phyloP scores from a whole-genome alignment of 1,140 invertebrate species.

The Scaptomyza pallida region DNA sequence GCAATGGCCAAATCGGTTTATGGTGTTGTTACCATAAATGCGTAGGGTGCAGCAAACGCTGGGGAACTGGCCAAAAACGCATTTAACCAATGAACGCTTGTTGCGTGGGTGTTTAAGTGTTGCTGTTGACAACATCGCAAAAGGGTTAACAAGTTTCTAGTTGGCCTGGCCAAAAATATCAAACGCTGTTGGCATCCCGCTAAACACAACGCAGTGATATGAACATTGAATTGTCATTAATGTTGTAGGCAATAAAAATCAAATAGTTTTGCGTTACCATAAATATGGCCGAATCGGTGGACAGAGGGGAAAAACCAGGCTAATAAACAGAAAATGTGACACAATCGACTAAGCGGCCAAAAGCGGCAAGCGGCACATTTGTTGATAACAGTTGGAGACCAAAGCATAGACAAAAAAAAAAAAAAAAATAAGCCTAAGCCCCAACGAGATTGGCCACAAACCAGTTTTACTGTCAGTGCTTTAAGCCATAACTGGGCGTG shows the following conservation, averaged over 20 bases:
- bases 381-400: slow-evolving; percentile 72
- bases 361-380: slow-evolving; percentile 63
- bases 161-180: neutral
- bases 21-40: slow-evolving; percentile 39
- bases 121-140: slow-evolving; percentile 23
- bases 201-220: slow-evolving; percentile 52
- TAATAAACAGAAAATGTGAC: slow-evolving; percentile 74
- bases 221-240: slow-evolving; percentile 66
- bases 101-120: slow-evolving; percentile 33
- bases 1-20: neutral
- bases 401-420: neutral
- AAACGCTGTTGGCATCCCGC: slow-evolving; percentile 41
- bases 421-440: slow-evolving; percentile 6
- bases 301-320: no score
- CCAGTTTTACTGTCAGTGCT: slow-evolving; percentile 34
- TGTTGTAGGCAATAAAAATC: slow-evolving; percentile 57
- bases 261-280: slow-evolving; percentile 63
- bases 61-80: slow-evolving; percentile 38
- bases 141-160: slow-evolving; percentile 43
- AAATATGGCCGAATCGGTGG: slow-evolving; percentile 44
- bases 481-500: slow-evolving; percentile 57
- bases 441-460: slow-evolving; percentile 45
- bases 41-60: slow-evolving; percentile 42
- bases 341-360: slow-evolving; percentile 51
- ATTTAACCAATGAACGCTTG: slow-evolving; percentile 28